A percentile compares a stretch with the other conserved stretches of the same genome.
Evolutionary conservation across 2,797 vertebrate species (phyloP).

Genomic region (Phataginus tricuspis): DNA sequence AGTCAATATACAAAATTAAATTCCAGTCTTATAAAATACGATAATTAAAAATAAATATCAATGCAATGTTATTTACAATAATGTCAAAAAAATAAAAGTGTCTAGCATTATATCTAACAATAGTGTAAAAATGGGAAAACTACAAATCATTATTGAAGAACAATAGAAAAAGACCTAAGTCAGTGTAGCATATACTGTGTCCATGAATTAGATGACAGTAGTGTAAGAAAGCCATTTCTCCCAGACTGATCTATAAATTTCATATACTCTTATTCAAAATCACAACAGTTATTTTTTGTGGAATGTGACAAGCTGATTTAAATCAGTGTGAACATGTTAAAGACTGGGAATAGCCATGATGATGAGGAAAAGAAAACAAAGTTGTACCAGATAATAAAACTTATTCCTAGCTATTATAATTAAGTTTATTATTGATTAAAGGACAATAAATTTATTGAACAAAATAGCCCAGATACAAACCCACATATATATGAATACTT

Average conservation of each 20-base stretch:
- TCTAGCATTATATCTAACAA: neutral
- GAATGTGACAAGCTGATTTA: conserved; percentile 4
- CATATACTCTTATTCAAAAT: neutral
- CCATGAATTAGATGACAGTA: neutral
- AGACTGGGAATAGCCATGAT: neutral
- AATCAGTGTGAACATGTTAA: neutral
- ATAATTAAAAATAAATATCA: conserved; percentile 4
- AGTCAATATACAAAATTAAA: neutral
- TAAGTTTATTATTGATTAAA: conserved; percentile 10
- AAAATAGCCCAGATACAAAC: neutral
- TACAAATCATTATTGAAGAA: neutral
- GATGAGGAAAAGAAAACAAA: conserved; percentile 2
- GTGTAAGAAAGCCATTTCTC: neutral
- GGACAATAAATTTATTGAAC: neutral
- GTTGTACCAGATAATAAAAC: neutral
- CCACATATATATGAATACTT: neutral
- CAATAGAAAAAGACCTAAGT: neutral
- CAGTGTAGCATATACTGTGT: neutral
- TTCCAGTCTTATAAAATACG: neutral
- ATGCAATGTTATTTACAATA: neutral
- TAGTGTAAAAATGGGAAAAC: neutral
- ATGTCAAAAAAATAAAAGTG: conserved; percentile 21
- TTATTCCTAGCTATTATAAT: neutral
- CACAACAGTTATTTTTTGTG: neutral
- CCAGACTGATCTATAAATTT: neutral